phyloP scores from a whole-genome alignment of 1,140 invertebrate species.

The Apis mellifera region Amel_HAv3.1 CM009943.2:4000001-4000500 shows the following conservation, averaged over 20 bases:
- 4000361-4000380: slow-evolving; percentile 25
- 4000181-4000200: slow-evolving; percentile 14
- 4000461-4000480: not conserved
- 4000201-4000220: slow-evolving; percentile 31
- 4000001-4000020: too few species aligned
- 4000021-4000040: slow-evolving; percentile 74
- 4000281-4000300: slow-evolving; percentile 73
- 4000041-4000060: slow-evolving; percentile 80
- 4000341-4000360: slow-evolving; percentile 37
- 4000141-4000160: slow-evolving; percentile 71
- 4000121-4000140: slow-evolving; percentile 81
- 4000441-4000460: not conserved
- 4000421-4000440: not conserved
- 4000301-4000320: slow-evolving; percentile 74
- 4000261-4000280: slow-evolving; percentile 75
- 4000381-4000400: slow-evolving; percentile 51
- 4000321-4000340: slow-evolving; percentile 64
- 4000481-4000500: not conserved
- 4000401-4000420: slow-evolving; percentile 11
- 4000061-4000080: slow-evolving; percentile 78
- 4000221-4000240: slow-evolving; percentile 27
- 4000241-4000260: slow-evolving; percentile 67
- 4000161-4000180: slow-evolving; percentile 43
- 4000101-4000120: slow-evolving; percentile 80
- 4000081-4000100: slow-evolving; percentile 79